Base-by-base conservation (phyloP, 2,113 vertebrate genomes). In the Pundamilia nyererei region DNA sequence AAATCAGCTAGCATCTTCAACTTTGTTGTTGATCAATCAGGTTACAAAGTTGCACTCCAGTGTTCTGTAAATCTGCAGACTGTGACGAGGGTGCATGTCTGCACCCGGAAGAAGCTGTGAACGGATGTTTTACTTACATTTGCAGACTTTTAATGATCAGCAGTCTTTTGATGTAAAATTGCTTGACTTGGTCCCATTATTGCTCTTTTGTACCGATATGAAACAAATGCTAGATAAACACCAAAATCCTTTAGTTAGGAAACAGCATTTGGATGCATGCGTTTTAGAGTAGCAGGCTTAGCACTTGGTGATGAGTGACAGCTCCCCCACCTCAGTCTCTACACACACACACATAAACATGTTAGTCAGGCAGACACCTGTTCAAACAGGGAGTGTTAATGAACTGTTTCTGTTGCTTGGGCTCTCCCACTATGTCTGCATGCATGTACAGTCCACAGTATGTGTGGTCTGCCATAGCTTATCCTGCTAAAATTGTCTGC, bases 341-440 rank as follows among this genome's bases (percentile, higher is more conserved):
- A 17, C 35, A n/a, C 42, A 55, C 54, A 65, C 72, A 84, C 62
- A 33, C 82, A 89, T 60, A 90, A 51, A 40, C 81, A 81, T 14
- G 55, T 90, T 72, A 82, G 85, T 93, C 86, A 91, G 82, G 33
- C 89, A 94, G 89, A 92, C 96, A 96, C 94, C 95, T 96, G 95
- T 96, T 96, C 93, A 96, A 96, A 96, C 94, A 96, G 81, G 79
- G 84, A 94, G 91, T 87, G 89, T 93, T 94, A 95, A 95, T 94
- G 93, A 95, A 87, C 84, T 51, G 60, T 89, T 79, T 91, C 81
- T 91, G 54, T 65, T 21, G 8, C 53, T 72, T 49, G 58, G 14
- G 54, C 55, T 82, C 81, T 77, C 58, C 9, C 29, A 58, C 45
- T 79, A 42, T 65, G 65, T 84, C 47, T 85, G 21, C 79, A 54